Evolutionary conservation across 1,140 invertebrate genomes (phyloP).

Genomic region (Sipha flava): DNA sequence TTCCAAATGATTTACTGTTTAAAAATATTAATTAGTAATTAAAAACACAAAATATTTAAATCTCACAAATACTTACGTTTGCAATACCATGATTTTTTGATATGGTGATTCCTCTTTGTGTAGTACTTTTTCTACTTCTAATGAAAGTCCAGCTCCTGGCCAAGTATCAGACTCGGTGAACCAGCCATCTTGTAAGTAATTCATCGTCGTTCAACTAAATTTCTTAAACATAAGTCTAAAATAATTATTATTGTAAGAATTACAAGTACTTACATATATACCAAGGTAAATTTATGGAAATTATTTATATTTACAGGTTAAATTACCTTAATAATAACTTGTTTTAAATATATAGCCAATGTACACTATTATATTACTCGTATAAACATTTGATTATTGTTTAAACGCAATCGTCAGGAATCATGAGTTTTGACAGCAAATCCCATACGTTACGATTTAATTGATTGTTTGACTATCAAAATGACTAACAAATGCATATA

Average conservation of each 20-base stretch:
- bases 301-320: not conserved
- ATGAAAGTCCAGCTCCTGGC: constrained; percentile 83
- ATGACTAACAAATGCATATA: no score
- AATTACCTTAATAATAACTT: not conserved
- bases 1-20: constrained; percentile 74
- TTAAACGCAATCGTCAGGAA: no score
- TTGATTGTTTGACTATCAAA: no score
- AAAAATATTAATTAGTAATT: not conserved
- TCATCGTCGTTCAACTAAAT: constrained; percentile 45
- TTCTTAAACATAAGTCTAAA: not conserved
- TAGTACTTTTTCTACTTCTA: constrained; percentile 77
- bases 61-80: constrained; percentile 60
- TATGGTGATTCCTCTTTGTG: constrained; percentile 74
- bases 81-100: constrained; percentile 81
- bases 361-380: not conserved
- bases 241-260: no score
- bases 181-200: constrained; percentile 69
- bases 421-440: no score
- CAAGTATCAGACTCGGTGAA: constrained; percentile 84
- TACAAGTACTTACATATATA: no score
- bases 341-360: not conserved
- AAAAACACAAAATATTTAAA: not conserved
- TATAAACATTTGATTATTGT: not conserved
- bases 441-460: no score
- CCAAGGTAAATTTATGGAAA: no score